phyloP scores from a whole-genome alignment of 2,888 invertebrate species.

The Pharmacophagus antenor region DNA sequence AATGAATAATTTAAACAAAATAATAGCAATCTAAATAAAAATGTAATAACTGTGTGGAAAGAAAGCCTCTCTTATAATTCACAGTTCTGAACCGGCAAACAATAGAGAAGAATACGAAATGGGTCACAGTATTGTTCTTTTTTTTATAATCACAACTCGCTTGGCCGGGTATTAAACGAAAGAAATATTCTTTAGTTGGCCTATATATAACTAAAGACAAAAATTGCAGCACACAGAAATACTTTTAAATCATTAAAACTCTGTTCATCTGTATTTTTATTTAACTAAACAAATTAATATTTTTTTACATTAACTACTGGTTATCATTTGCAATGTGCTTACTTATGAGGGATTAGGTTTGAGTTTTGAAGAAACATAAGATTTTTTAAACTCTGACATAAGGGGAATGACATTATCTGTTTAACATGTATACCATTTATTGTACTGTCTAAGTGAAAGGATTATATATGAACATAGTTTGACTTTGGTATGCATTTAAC shows the following conservation, averaged over 20 bases:
- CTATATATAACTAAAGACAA: conserved; percentile 14
- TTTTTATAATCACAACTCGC: conserved; percentile 12
- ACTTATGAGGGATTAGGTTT: too few species aligned
- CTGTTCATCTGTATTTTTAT: too few species aligned
- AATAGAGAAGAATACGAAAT: conserved; percentile 11
- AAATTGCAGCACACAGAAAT: not conserved
- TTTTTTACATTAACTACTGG: too few species aligned
- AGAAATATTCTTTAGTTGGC: conserved; percentile 4
- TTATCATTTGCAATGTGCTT: too few species aligned
- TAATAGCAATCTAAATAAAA: too few species aligned
- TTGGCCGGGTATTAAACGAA: not conserved
- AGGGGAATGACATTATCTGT: too few species aligned
- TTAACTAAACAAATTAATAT: too few species aligned
- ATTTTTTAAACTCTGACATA: too few species aligned
- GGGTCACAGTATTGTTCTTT: conserved; percentile 17
- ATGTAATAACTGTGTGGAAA: not conserved
- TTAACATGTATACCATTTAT: too few species aligned
- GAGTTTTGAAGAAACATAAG: too few species aligned
- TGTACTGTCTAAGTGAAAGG: not conserved
- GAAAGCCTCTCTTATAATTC: conserved; percentile 13
- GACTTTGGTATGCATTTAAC: not conserved
- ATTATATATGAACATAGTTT: not conserved
- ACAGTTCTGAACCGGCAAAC: conserved; percentile 9
- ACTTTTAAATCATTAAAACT: not conserved
- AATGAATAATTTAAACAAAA: too few species aligned